A percentile compares a stretch with the other conserved stretches of the same genome.
Conservation (phyloP, 2,888 invertebrate species). For the Rosalia funebris region DNA sequence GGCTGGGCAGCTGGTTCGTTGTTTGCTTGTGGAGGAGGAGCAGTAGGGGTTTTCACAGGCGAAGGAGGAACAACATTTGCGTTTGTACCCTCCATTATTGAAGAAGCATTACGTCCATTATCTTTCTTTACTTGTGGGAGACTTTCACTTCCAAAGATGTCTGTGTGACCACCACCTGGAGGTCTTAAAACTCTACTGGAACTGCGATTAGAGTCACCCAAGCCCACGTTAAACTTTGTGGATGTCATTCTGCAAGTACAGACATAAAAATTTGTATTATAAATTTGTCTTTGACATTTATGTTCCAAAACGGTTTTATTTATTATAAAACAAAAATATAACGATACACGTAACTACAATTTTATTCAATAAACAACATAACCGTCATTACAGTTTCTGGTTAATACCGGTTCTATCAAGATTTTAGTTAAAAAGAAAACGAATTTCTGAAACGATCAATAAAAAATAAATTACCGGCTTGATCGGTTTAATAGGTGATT, state of each 20-base stretch:
- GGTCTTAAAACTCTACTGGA: conserved; percentile 65
- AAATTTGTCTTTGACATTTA: not conserved
- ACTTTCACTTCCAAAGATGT: conserved; percentile 58
- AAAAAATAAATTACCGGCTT: conserved; percentile 3
- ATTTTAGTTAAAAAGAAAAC: conserved; percentile 18
- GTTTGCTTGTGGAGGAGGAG: conserved; percentile 18
- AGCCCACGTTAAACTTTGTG: conserved; percentile 55
- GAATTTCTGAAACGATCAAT: conserved; percentile 12
- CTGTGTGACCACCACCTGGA: conserved; percentile 65
- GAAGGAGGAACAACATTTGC: conserved; percentile 20
- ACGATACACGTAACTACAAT: not conserved
- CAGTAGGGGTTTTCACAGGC: conserved; percentile 37
- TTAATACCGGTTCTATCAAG: conserved; percentile 20
- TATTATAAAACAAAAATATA: not conserved
- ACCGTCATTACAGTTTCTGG: conserved; percentile 1
- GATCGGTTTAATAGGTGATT: not conserved
- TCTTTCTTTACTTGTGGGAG: conserved; percentile 43
- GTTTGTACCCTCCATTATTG: conserved; percentile 54
- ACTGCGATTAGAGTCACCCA: conserved; percentile 47
- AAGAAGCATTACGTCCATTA: conserved; percentile 53
- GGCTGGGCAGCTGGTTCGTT: conserved; percentile 31
- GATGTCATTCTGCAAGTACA: conserved; percentile 61
- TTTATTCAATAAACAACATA: not conserved
- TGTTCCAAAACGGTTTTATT: not conserved
- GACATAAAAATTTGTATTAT: too few species aligned